Evolutionary conservation across 1,140 invertebrate genomes (phyloP).

Genomic region (Popillia japonica): DNA sequence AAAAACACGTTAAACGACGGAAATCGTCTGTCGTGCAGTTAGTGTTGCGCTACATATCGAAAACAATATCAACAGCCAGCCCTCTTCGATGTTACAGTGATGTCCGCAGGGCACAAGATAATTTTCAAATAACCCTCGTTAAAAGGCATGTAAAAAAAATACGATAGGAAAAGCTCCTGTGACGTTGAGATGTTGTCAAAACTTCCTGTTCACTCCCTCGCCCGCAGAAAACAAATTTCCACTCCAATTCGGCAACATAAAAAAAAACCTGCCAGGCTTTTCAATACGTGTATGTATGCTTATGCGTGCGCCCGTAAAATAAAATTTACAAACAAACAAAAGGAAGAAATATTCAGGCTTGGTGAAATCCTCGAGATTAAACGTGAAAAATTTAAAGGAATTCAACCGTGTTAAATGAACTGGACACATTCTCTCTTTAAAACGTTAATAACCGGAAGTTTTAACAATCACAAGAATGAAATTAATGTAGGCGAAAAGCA

Average conservation of each 20-base stretch:
- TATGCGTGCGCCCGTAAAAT: neutral
- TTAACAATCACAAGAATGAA: neutral
- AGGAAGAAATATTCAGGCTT: neutral
- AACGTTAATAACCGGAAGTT: neutral
- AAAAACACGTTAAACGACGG: too few relatives aligned
- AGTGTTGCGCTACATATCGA: neutral
- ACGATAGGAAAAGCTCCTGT: neutral
- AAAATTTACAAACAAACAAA: neutral
- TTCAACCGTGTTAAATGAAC: neutral
- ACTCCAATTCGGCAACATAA: neutral
- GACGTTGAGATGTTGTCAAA: neutral
- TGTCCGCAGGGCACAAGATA: neutral
- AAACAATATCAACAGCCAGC: neutral
- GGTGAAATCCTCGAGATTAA: too few relatives aligned
- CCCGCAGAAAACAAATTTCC: neutral
- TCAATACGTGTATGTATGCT: neutral
- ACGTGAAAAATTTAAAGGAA: too few relatives aligned
- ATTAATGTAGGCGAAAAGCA: slow-evolving; percentile 1
- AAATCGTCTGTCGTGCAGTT: too few relatives aligned
- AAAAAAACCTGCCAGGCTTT: neutral
- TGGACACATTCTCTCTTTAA: neutral
- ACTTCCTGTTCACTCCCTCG: neutral
- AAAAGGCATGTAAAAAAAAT: slow-evolving; percentile 5
- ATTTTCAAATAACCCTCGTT: neutral
- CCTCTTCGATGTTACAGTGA: neutral